A percentile compares a stretch with the other conserved stretches of the same genome.
Conservation (phyloP, 2,113 vertebrate species). For the Megaceryle torquata region DNA sequence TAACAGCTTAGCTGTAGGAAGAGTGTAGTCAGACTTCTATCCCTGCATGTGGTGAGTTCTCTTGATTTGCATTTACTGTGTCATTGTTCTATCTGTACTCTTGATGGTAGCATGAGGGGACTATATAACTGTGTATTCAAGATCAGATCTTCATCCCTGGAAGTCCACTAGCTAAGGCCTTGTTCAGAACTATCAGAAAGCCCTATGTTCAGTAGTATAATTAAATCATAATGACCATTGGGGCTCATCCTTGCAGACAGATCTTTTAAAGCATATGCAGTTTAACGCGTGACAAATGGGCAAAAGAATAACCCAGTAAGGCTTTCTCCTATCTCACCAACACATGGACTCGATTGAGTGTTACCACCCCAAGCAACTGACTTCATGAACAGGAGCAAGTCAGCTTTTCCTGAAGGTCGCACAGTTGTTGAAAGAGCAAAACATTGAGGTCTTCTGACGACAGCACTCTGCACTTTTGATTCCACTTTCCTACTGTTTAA, state of each 20-base stretch:
- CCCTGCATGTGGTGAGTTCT: not conserved
- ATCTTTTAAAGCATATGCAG: not conserved
- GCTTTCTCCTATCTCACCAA: not conserved
- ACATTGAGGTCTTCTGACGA: fast-evolving
- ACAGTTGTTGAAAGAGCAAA: not conserved
- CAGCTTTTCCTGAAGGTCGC: not conserved
- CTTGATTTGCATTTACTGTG: not conserved
- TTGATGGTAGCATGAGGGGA: not conserved
- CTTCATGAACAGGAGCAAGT: not conserved
- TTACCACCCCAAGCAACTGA: not conserved
- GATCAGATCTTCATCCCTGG: not conserved
- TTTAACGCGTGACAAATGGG: not conserved
- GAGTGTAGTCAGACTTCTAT: not conserved
- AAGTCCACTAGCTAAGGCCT: not conserved
- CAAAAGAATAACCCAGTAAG: not conserved
- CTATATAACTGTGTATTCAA: not conserved
- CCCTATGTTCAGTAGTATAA: not conserved
- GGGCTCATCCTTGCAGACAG: not conserved
- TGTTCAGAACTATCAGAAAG: not conserved
- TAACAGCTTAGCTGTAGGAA: not conserved
- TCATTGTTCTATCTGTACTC: not conserved
- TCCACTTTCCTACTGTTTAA: not conserved
- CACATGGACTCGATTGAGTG: fast-evolving
- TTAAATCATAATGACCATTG: not conserved
- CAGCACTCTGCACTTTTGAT: not conserved